phyloP scores from a whole-genome alignment of 2,797 vertebrate genomes.

The Tiaroga cobitis region DNA sequence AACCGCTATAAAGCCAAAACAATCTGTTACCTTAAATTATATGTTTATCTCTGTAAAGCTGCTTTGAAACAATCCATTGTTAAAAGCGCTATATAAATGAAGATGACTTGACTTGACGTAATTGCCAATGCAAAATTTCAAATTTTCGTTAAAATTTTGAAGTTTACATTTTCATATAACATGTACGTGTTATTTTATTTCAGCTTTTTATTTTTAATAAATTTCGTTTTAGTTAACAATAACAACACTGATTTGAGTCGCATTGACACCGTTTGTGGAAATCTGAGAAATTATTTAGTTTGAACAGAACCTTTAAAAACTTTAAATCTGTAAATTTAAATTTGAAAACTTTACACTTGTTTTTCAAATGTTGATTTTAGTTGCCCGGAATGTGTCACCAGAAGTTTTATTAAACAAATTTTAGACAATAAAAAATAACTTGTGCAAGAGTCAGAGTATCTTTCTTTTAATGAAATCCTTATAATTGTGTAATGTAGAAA shows the following conservation, averaged over 20 bases:
- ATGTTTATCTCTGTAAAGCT: too few relatives aligned
- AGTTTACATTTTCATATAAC: too few relatives aligned
- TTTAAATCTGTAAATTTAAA: too few relatives aligned
- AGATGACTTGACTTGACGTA: too few relatives aligned
- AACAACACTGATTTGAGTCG: neutral
- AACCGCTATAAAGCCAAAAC: too few relatives aligned
- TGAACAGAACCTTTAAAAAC: neutral
- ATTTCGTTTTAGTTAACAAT: neutral
- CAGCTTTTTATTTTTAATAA: neutral
- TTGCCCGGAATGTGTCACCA: neutral
- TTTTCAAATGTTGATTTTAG: neutral
- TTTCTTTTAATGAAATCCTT: neutral
- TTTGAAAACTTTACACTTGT: too few relatives aligned
- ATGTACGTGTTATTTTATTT: neutral
- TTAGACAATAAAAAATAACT: too few relatives aligned
- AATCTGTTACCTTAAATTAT: too few relatives aligned
- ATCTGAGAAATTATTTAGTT: neutral
- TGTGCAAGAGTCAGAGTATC: neutral
- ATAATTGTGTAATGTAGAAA: neutral
- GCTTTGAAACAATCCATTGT: too few relatives aligned
- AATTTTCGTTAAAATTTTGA: too few relatives aligned
- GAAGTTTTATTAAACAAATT: neutral
- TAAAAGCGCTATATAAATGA: too few relatives aligned
- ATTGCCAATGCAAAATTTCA: too few relatives aligned
- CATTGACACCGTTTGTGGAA: neutral